Evolutionary conservation across 2,888 invertebrate species (phyloP).

Genomic region (Ectemnius continuus): DNA sequence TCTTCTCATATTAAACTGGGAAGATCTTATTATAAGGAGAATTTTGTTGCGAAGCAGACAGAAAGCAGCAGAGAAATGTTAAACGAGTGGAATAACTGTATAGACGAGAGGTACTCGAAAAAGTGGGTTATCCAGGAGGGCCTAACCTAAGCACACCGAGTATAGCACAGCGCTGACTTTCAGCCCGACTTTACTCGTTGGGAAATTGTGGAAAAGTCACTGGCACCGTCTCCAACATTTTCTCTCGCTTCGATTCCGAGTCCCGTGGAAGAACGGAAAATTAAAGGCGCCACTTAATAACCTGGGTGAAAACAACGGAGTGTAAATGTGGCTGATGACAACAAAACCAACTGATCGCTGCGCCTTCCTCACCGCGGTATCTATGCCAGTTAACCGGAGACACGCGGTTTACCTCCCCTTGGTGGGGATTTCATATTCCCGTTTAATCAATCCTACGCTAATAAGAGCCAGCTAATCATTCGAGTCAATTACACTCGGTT

Average conservation of each 20-base stretch:
- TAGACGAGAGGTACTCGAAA: slow-evolving; percentile 22
- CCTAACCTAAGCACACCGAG: slow-evolving; percentile 67
- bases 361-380: slow-evolving; percentile 49
- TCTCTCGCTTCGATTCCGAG: slow-evolving; percentile 23
- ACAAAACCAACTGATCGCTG: slow-evolving; percentile 70
- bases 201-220: slow-evolving; percentile 24
- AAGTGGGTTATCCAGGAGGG: slow-evolving; percentile 65
- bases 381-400: slow-evolving; percentile 28
- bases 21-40: too few relatives aligned
- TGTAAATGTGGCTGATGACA: slow-evolving; percentile 74
- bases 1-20: too few relatives aligned
- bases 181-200: slow-evolving; percentile 43
- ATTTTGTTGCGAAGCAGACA: background rate
- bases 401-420: slow-evolving; percentile 48
- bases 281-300: slow-evolving; percentile 58
- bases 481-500: slow-evolving; percentile 8
- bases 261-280: slow-evolving; percentile 42
- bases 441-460: slow-evolving; percentile 32
- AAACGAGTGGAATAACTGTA: background rate
- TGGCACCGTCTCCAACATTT: slow-evolving; percentile 45
- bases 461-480: slow-evolving; percentile 21
- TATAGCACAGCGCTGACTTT: slow-evolving; percentile 46
- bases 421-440: slow-evolving; percentile 16
- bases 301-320: slow-evolving; percentile 65
- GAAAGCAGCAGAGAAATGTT: background rate